Evolutionary conservation across 2,113 vertebrate species (phyloP), one percentile per base, ranked within the genome.

Genomic region (Strix uralensis): DNA sequence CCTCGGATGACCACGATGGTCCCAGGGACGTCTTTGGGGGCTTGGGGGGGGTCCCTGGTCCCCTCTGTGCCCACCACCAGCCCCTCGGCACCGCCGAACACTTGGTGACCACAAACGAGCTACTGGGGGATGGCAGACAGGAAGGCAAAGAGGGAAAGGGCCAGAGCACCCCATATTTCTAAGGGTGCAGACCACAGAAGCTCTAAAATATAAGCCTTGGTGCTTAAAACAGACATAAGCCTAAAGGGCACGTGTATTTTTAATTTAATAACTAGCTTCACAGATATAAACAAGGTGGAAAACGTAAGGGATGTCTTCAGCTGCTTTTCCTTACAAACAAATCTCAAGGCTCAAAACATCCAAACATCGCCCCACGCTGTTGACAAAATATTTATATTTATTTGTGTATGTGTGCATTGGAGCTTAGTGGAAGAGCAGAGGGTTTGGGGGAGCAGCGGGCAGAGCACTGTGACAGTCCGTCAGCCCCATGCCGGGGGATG

Each of bases 311-410:
- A 94, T 57, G 47, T 38, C 91, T 82, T 40, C 27, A 38, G 81
- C 32, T 67, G 61, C 66, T 85, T 38, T 49, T 82, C 75, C 82
- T 82, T 57, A 44, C 85, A 80, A 77, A 81, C 74, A 67, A 54
- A 61, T 12, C 63, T 5, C 38, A 34, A 63, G 49, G 80, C n/a
- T 85, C 61, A 34, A n/a, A 85, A 85, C 61, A 36, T 21, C 19
- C 38, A 46, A 46, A 19, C 54, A 82, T 59, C 16, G 0, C 49
- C 61, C n/a, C 0, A 0, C 2, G 4, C 58, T 49, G 59, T 30
- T 61, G 73, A 77, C 82, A 59, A 58, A 88, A 65, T 22, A 44
- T 86, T 90, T 86, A 2, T 69, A 32, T 72, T 91, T 69, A 73
- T 83, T 46, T 34, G 54, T 1, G 12, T 8, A 57, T 8, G 34